Percentiles rank a stretch among this genome's conserved stretches.
These are phyloP conservation scores for Nomada lathburiana DNA, from an alignment of 2,888 invertebrate species.

Conservation along the genomic window DNA sequence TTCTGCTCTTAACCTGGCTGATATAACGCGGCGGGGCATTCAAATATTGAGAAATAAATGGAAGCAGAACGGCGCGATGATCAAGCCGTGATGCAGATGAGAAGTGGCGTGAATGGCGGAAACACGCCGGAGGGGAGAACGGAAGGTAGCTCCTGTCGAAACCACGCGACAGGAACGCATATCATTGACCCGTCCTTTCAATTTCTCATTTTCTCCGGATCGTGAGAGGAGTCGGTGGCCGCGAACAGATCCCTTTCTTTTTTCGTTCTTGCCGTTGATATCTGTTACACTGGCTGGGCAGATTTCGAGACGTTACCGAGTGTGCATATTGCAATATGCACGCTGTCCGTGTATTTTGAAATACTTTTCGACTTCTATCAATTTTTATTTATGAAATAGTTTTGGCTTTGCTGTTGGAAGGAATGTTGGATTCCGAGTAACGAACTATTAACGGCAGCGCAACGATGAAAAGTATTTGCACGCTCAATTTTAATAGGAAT, in stretches of 20 bases:
- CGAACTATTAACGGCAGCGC: too few species aligned
- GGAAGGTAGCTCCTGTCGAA: conserved; percentile 72
- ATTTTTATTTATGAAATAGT: too few species aligned
- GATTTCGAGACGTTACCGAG: not conserved
- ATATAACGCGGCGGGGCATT: conserved; percentile 37
- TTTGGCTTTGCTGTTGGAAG: too few species aligned
- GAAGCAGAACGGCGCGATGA: conserved; percentile 47
- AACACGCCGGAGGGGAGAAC: conserved; percentile 18
- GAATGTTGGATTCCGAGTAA: too few species aligned
- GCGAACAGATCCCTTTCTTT: conserved; percentile 37
- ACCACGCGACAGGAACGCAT: conserved; percentile 69
- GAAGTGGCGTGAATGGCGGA: conserved; percentile 27
- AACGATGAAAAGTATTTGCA: too few species aligned
- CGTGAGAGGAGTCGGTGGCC: conserved; percentile 61
- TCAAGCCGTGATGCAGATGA: conserved; percentile 53
- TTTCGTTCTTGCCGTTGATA: not conserved
- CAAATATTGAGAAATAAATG: conserved; percentile 67
- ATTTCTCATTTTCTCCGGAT: conserved; percentile 71
- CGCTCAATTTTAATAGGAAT: too few species aligned
- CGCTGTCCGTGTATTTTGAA: not conserved
- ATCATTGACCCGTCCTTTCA: conserved; percentile 75
- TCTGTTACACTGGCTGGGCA: not conserved
- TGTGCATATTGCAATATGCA: not conserved
- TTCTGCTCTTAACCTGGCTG: conserved; percentile 1
- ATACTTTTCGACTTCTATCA: too few species aligned